phyloP scores from a whole-genome alignment of 2,888 invertebrate genomes.

The Oligia strigilis region DNA sequence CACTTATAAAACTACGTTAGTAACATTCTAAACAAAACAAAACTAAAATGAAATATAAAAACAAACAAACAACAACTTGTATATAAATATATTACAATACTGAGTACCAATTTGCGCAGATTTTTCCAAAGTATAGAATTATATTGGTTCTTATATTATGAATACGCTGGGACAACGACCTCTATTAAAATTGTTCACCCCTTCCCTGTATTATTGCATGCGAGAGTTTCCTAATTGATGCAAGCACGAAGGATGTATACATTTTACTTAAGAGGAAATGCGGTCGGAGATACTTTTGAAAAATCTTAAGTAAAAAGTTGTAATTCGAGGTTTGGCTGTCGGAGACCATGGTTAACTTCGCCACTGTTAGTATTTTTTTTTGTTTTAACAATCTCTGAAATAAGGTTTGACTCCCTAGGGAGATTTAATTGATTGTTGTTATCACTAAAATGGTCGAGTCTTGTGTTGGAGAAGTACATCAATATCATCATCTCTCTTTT shows the following conservation, averaged over 20 bases:
- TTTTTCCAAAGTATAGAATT: not conserved
- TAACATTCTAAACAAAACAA: no score
- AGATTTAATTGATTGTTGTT: not conserved
- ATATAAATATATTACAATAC: not conserved
- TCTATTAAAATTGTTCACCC: not conserved
- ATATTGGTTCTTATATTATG: not conserved
- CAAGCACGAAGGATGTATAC: not conserved
- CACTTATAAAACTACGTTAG: no score
- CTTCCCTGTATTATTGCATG: not conserved
- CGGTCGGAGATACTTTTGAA: no score
- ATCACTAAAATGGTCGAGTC: not conserved
- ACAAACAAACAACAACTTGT: no score
- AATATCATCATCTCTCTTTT: not conserved
- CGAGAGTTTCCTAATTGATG: constrained; percentile 1
- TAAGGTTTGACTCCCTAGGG: not conserved
- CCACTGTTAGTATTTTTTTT: not conserved
- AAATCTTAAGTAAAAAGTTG: no score
- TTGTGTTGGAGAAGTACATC: not conserved
- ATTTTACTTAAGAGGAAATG: not conserved
- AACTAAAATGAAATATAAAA: no score
- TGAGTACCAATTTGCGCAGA: not conserved
- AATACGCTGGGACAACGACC: not conserved
- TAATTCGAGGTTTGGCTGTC: no score
- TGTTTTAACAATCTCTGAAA: not conserved
- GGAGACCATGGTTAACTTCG: not conserved